These are phyloP conservation scores for Hypotaenidia philippensis DNA, from an alignment of 2,797 vertebrate genomes.

Conservation along the genomic window DNA sequence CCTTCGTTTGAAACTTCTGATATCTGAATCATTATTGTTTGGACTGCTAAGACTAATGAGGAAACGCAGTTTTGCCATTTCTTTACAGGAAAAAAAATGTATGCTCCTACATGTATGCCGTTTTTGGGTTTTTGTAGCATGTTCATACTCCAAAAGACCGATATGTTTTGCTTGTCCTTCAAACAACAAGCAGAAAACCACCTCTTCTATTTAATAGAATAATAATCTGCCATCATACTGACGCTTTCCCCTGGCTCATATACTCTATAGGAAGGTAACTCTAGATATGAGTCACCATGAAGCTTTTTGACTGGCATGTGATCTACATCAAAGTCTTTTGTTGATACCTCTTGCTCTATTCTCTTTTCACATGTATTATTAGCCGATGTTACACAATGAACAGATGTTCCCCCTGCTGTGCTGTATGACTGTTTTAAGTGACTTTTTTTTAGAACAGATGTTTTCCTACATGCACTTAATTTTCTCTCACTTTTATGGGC, in stretches of 20 bases:
- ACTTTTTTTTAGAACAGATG: neutral
- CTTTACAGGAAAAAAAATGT: neutral
- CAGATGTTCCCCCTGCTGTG: constrained; percentile 3
- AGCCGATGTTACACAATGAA: neutral
- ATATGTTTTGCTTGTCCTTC: neutral
- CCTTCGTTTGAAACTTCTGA: neutral
- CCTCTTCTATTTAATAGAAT: neutral
- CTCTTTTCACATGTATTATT: neutral
- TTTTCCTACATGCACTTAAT: neutral
- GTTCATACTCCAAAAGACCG: neutral
- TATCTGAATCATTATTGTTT: neutral
- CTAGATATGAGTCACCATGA: neutral
- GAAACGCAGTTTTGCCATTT: neutral
- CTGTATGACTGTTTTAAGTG: neutral
- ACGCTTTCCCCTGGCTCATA: neutral
- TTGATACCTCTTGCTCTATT: neutral
- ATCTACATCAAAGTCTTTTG: neutral
- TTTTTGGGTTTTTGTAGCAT: neutral
- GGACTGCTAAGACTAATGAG: neutral
- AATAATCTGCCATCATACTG: neutral
- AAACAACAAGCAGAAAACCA: neutral
- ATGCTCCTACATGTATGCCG: neutral
- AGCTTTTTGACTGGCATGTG: neutral
- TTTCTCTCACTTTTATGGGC: neutral
- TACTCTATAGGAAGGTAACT: neutral